phyloP scores from a whole-genome alignment of 2,888 invertebrate genomes.

The Drosophila ustulata region DNA sequence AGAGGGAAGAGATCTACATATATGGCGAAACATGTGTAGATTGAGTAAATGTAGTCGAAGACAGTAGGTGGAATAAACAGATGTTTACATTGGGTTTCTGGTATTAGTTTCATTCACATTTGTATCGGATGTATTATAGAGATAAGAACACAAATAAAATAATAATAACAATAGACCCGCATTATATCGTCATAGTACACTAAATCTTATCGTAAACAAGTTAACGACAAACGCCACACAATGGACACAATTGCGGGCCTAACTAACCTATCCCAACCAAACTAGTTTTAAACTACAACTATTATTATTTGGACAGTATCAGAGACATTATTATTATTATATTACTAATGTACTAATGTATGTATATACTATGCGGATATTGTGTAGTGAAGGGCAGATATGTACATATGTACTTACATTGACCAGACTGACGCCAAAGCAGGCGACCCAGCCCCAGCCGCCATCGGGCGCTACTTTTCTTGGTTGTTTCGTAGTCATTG shows the following conservation, averaged over 20 bases:
- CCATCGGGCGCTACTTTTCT: slow-evolving; percentile 93
- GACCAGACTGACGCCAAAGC: slow-evolving; percentile 92
- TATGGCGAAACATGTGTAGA: neutral
- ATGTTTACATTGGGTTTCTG: slow-evolving; percentile 1
- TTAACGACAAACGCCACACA: slow-evolving; percentile 22
- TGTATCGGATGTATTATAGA: slow-evolving; percentile 6
- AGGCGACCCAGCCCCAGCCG: slow-evolving; percentile 96
- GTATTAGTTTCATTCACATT: slow-evolving; percentile 10
- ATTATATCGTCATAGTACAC: slow-evolving; percentile 29
- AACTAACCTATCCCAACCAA: slow-evolving; percentile 67
- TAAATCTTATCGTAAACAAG: slow-evolving; percentile 50
- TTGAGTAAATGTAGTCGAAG: too few species aligned
- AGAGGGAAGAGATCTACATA: neutral
- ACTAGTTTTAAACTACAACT: slow-evolving; percentile 2
- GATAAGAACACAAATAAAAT: slow-evolving; percentile 15
- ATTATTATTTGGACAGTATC: slow-evolving; percentile 5
- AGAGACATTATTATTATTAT: neutral
- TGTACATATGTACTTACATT: slow-evolving; percentile 88
- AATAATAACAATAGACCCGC: slow-evolving; percentile 14
- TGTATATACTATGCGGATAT: too few species aligned
- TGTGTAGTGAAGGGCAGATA: neutral
- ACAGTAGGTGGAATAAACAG: neutral
- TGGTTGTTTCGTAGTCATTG: slow-evolving; percentile 83
- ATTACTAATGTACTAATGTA: too few species aligned
- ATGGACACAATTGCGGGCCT: slow-evolving; percentile 11